Evolutionary conservation across 23 tunicate genomes (phyloP).

Genomic region (Diplosoma virens): DNA sequence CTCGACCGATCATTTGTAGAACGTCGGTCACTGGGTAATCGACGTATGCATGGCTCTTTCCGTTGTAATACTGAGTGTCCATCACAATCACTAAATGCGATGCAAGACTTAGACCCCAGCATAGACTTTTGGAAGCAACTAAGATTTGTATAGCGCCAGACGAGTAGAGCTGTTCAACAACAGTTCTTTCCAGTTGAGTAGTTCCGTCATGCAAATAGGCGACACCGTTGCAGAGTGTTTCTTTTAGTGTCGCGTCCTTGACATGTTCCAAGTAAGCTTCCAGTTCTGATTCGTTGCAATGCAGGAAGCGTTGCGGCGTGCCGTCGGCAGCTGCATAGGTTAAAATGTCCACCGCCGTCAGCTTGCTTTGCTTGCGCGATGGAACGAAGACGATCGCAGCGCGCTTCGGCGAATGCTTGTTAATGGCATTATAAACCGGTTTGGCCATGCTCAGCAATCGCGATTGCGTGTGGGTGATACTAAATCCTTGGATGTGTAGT

Average conservation of each 20-base stretch:
- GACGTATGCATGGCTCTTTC: constrained; percentile 90
- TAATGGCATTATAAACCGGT: constrained; percentile 93
- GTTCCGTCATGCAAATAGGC: constrained; percentile 96
- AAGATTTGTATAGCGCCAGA: constrained; percentile 91
- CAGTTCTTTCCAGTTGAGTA: constrained; percentile 64
- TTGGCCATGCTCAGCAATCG: constrained; percentile 90
- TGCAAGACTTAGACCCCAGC: constrained; percentile 81
- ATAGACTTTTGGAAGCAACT: constrained; percentile 78
- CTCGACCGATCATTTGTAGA: constrained; percentile 96
- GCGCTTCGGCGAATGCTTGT: constrained; percentile 73
- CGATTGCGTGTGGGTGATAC: constrained; percentile 87
- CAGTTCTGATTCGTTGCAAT: constrained; percentile 84
- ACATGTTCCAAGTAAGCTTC: constrained; percentile 85
- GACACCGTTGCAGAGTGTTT: constrained; percentile 83
- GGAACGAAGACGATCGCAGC: constrained; percentile 85
- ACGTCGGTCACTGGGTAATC: constrained; percentile 97
- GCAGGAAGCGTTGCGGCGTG: constrained; percentile 75
- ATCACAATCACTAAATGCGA: constrained; percentile 86
- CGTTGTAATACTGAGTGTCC: constrained; percentile 99
- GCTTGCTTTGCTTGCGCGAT: constrained; percentile 90
- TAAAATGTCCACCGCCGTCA: constrained; percentile 95
- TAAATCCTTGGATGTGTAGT: constrained; percentile 95
- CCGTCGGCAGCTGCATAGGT: constrained; percentile 97
- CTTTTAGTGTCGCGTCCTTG: constrained; percentile 83
- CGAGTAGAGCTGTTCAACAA: constrained; percentile 78